These are phyloP conservation scores for Noturus placidus DNA, from an alignment of 2,113 vertebrate genomes.

Conservation along the genomic window DNA sequence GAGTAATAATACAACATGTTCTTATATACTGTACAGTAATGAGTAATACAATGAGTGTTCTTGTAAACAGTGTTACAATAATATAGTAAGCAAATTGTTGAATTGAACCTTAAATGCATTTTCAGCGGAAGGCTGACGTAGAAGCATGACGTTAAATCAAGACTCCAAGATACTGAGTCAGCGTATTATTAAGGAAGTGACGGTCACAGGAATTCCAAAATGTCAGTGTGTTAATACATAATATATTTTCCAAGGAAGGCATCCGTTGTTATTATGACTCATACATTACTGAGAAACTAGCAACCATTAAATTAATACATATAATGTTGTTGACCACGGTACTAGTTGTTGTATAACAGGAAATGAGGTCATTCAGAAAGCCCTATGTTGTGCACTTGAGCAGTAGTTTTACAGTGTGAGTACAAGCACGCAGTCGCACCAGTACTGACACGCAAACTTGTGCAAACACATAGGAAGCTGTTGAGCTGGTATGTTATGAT, in stretches of 20 bases:
- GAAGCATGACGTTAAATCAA: conserved; percentile 11
- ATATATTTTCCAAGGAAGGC: background rate
- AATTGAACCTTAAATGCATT: background rate
- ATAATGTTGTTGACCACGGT: background rate
- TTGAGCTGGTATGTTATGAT: conserved; percentile 24
- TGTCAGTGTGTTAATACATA: background rate
- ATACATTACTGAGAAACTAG: background rate
- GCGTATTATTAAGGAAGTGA: background rate
- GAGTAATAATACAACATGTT: too few relatives aligned
- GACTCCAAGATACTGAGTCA: background rate
- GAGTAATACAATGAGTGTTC: too few relatives aligned
- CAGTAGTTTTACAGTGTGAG: background rate
- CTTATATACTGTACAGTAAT: too few relatives aligned
- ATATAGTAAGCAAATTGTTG: background rate
- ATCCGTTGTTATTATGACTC: background rate
- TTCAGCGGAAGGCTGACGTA: background rate
- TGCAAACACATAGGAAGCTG: conserved; percentile 35
- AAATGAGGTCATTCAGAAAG: conserved; percentile 30
- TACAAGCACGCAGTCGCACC: background rate
- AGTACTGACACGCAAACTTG: conserved; percentile 1
- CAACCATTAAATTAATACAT: background rate
- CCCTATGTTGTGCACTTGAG: conserved; percentile 1
- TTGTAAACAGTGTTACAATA: background rate
- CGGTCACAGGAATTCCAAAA: background rate
- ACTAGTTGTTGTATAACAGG: conserved; percentile 8